A percentile compares a stretch with the other conserved stretches of the same genome.
Evolutionary conservation across 2,797 vertebrate species (phyloP).

Genomic region (Prunella strophiata): DNA sequence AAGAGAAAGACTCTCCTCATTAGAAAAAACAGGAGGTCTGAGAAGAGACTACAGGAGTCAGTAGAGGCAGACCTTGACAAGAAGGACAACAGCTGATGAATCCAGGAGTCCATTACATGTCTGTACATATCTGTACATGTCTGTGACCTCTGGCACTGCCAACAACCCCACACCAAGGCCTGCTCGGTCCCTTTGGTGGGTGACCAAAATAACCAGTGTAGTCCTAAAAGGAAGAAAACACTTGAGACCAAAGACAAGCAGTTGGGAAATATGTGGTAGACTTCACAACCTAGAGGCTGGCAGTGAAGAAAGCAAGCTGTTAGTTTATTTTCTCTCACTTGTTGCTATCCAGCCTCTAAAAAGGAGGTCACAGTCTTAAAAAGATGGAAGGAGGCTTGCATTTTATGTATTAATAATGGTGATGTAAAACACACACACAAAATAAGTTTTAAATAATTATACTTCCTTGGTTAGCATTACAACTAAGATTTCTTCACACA

Average conservation of each 20-base stretch:
- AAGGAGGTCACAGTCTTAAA: not conserved
- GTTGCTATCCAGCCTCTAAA: not conserved
- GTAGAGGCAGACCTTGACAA: not conserved
- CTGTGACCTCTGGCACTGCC: not conserved
- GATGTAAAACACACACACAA: not conserved
- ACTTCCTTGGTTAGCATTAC: not conserved
- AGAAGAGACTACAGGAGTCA: accelerated
- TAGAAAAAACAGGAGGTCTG: not conserved
- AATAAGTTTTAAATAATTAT: not conserved
- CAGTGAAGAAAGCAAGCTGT: not conserved
- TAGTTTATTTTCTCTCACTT: not conserved
- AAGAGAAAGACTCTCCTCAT: not conserved
- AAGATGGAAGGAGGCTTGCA: not conserved
- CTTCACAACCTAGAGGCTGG: not conserved
- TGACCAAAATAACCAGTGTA: not conserved
- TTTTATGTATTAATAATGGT: not conserved
- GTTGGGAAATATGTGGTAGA: not conserved
- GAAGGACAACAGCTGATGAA: not conserved
- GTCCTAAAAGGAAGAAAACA: not conserved
- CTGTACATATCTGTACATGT: not conserved
- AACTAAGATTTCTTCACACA: not conserved
- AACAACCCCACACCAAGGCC: not conserved
- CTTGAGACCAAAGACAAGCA: not conserved
- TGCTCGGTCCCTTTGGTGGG: not conserved
- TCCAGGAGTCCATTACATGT: not conserved